phyloP scores from a whole-genome alignment of 2,113 vertebrate genomes.

The Cephalopholis sonnerati region DNA sequence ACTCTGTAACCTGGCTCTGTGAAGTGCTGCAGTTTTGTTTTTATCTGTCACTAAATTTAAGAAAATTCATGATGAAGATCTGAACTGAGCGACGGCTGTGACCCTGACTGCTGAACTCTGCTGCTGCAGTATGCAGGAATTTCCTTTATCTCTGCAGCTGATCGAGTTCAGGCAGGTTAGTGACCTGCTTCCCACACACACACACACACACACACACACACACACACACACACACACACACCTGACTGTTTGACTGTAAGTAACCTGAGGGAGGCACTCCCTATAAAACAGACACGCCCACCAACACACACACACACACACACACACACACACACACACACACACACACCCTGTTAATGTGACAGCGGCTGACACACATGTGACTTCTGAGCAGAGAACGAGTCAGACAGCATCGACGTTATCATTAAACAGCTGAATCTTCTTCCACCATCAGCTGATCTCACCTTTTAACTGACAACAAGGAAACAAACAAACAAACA shows the following conservation, averaged over 20 bases:
- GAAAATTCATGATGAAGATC: background rate
- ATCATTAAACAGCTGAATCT: too few species aligned
- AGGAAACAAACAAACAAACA: too few species aligned
- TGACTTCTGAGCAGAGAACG: background rate
- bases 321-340: background rate
- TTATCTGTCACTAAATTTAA: background rate
- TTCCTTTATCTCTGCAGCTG: background rate
- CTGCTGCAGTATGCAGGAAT: background rate
- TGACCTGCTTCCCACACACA: background rate
- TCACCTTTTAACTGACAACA: too few species aligned
- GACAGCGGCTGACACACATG: background rate
- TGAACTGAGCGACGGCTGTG: background rate
- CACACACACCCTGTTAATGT: background rate
- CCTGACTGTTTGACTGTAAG: background rate
- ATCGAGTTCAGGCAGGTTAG: background rate
- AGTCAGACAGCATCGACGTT: background rate
- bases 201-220: background rate
- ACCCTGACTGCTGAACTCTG: background rate
- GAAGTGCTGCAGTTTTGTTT: too few species aligned
- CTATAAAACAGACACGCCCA: background rate
- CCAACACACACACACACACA: background rate
- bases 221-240: background rate
- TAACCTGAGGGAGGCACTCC: conserved; percentile 1
- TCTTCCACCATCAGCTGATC: too few species aligned
- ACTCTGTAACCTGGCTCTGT: too few species aligned